Conservation (phyloP, 2,113 vertebrate genomes). For the Albula glossodonta region DNA sequence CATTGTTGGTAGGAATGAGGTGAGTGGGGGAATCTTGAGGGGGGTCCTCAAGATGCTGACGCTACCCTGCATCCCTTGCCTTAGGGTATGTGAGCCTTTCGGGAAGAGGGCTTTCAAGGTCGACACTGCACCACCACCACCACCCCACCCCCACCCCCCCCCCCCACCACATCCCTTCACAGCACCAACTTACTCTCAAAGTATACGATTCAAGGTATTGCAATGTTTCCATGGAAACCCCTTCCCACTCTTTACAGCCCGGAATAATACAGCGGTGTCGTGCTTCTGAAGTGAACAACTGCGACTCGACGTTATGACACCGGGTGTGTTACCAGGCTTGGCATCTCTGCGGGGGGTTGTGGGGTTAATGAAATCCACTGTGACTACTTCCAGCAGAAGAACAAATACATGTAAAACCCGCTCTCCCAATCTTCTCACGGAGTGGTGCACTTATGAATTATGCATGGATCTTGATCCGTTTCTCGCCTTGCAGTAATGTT, state of each 20-base stretch:
- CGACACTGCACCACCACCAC: too few species aligned
- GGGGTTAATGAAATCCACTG: conserved; percentile 38
- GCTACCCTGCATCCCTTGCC: neutral
- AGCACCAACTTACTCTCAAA: conserved; percentile 14
- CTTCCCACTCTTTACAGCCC: neutral
- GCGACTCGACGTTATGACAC: neutral
- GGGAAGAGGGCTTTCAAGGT: neutral
- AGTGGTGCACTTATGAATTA: neutral
- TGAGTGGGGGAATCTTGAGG: neutral
- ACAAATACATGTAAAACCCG: neutral
- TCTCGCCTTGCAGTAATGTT: neutral
- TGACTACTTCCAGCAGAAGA: conserved; percentile 20
- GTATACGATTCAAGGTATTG: conserved; percentile 23
- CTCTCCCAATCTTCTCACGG: neutral
- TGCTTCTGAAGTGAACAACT: neutral
- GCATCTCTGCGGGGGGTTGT: neutral
- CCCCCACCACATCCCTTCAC: neutral
- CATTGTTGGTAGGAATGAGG: neutral
- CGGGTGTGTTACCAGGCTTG: conserved; percentile 21
- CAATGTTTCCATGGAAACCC: conserved; percentile 49
- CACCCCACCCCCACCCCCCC: too few species aligned
- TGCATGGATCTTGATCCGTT: neutral
- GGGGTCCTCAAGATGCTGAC: neutral
- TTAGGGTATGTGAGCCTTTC: neutral
- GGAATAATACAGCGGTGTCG: neutral